Base-by-base conservation (phyloP, 2,888 invertebrate genomes). In the Cheilosia scutellata region DNA sequence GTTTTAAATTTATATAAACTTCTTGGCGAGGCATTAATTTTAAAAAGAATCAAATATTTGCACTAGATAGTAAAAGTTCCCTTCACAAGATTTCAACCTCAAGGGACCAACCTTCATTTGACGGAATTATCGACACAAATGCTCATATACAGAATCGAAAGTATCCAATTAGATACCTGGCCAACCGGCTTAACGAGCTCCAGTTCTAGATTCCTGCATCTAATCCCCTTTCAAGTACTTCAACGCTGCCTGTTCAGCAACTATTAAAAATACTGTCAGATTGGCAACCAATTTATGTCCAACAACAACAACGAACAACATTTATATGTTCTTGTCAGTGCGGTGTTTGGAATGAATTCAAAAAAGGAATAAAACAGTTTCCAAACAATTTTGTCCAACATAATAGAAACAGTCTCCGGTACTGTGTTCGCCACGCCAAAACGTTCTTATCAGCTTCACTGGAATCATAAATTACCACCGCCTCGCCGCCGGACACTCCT, bases 401-500 rank as follows among this genome's bases (percentile, higher is more conserved):
- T 16, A 25, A 25, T 9, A 1, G 27, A 25, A 53, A n/a, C 53
- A 62, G 37, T 33, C 27, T 16, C 37, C n/a, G 33, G 40, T 25
- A 20, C 9, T 20, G 33, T 7, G 42, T 40, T n/a, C 49, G 5
- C 53, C 53, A 31, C 16, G 16, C 68, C 37, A 65, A n/a, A 31
- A 31, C 13, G 29, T 40, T 60, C 75, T 84, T 84, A 84, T 84
- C 84, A 84, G 63, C 4, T 53, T 53, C 16, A 4, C 13, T 51
- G 25, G 40, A 76, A 80, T 72, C 77, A 72, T 66, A 72, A 82
- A 77, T 72, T 49, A 75, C 58, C 49, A 70, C 74, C 66, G 27
- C 11, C 44, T 47, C 55, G 27, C 29, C 31, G 7, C 20, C 51
- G 68, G 77, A 72, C 86, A 86, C 86, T 82, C 86, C 86, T 86